Conservation (phyloP, 2,888 invertebrate species). For the Anarsia innoxiella region DNA sequence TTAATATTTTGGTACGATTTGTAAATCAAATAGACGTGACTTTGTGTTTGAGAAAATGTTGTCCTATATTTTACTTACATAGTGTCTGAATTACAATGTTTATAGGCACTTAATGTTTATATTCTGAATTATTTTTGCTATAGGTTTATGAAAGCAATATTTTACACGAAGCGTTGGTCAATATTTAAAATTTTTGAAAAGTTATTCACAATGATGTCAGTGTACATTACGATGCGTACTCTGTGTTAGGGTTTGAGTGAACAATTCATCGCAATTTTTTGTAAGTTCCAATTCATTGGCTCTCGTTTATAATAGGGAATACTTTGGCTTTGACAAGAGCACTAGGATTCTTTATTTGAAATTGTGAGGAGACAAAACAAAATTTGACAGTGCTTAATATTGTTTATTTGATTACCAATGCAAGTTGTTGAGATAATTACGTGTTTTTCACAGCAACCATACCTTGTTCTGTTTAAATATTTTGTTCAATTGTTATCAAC, state of each 20-base stretch:
- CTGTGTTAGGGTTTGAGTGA: conserved; percentile 29
- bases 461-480: no score
- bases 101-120: conserved; percentile 41
- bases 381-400: no score
- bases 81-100: conserved; percentile 44
- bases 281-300: no score
- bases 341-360: no score
- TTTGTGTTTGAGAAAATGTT: conserved; percentile 43
- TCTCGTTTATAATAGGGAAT: no score
- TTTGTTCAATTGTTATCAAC: no score
- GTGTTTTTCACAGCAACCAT: no score
- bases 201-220: conserved; percentile 19
- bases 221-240: conserved; percentile 24
- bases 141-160: conserved; percentile 48
- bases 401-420: no score
- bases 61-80: conserved; percentile 54
- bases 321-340: no score
- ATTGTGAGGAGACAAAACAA: no score
- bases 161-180: conserved; percentile 15
- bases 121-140: conserved; percentile 50
- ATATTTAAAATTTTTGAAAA: conserved; percentile 20
- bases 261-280: no score
- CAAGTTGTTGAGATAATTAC: conserved; percentile 19
- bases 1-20: conserved; percentile 44
- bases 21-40: conserved; percentile 31